Percentiles rank a stretch among this genome's conserved stretches.
Conservation (phyloP, 2,113 vertebrate species). For the Psephotus haematonotus region DNA sequence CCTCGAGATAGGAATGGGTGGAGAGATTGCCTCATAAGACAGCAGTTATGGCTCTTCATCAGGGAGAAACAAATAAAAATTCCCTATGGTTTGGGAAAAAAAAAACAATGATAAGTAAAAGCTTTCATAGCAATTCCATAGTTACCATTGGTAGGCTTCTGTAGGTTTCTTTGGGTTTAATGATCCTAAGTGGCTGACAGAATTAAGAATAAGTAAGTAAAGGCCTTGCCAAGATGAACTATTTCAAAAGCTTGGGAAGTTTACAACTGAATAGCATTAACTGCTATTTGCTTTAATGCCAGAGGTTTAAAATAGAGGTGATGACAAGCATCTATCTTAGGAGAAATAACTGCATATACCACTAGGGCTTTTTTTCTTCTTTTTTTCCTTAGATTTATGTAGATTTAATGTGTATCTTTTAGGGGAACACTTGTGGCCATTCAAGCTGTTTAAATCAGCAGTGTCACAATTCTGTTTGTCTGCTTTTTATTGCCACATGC, state of each 20-base stretch:
- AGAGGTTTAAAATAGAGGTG: not conserved
- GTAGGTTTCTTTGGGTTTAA: not conserved
- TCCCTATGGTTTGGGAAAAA: too few species aligned
- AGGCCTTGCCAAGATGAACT: not conserved
- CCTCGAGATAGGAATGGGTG: not conserved
- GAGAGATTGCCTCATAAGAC: not conserved
- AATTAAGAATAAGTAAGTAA: not conserved
- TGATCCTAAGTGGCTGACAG: not conserved
- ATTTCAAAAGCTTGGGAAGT: not conserved
- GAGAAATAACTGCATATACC: not conserved
- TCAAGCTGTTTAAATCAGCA: not conserved
- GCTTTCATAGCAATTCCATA: not conserved
- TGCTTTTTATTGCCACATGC: not conserved
- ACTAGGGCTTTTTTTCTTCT: not conserved
- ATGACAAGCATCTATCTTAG: not conserved
- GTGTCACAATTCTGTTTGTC: not conserved
- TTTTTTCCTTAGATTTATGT: not conserved
- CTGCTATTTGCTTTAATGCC: not conserved
- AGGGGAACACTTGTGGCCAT: not conserved
- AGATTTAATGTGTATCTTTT: not conserved
- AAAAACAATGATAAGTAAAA: rapidly evolving
- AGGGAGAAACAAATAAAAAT: not conserved
- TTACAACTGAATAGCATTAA: not conserved
- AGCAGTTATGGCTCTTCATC: not conserved
- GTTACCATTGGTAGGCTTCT: not conserved